A percentile compares a stretch with the other conserved stretches of the same genome.
phyloP scores from a whole-genome alignment of 2,113 vertebrate genomes.

The Stigmatopora argus region DNA sequence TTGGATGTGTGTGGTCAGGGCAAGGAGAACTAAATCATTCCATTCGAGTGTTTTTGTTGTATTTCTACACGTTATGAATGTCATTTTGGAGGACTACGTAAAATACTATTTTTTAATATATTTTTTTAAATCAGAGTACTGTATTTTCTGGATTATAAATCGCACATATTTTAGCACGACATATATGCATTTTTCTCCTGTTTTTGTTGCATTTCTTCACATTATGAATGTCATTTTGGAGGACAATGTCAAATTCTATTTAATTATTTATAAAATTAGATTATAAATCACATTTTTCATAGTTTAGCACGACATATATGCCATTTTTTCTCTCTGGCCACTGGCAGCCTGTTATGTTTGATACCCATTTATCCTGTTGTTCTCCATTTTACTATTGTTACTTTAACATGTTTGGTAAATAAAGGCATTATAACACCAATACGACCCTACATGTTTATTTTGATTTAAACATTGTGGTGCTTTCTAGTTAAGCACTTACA shows the following conservation, averaged over 20 bases:
- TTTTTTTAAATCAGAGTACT: no score
- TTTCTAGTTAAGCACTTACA: neutral
- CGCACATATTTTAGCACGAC: no score
- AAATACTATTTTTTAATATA: neutral
- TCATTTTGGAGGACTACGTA: constrained; percentile 1
- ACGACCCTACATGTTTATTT: neutral
- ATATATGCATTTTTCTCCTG: no score
- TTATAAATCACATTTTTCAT: no score
- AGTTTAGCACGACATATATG: no score
- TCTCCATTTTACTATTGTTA: no score
- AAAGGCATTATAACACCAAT: neutral
- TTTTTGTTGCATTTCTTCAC: neutral
- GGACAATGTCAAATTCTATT: neutral
- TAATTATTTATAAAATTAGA: no score
- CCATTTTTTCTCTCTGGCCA: no score
- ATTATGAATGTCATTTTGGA: neutral
- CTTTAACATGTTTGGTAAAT: no score
- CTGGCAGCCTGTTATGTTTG: no score
- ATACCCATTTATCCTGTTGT: no score
- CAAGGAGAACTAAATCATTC: neutral
- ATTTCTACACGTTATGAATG: neutral
- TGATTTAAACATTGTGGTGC: neutral
- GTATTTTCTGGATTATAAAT: no score
- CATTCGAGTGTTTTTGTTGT: neutral
- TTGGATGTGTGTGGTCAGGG: constrained; percentile 44